Percentiles rank a stretch among this genome's conserved stretches.
Conservation (phyloP, 2,888 invertebrate species). For the Cephus pulcher region DNA sequence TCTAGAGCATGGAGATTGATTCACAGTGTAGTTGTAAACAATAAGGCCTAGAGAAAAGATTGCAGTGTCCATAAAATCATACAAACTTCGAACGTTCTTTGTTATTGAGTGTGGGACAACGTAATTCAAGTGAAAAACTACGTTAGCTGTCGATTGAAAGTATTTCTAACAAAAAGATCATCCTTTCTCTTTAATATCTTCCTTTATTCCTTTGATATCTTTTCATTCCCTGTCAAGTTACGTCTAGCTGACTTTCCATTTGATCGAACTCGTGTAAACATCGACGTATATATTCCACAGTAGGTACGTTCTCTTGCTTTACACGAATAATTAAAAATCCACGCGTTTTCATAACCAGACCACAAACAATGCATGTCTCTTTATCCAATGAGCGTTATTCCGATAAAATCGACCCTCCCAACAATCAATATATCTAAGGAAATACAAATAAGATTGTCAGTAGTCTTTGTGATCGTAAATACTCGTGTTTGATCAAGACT, state of each 20-base stretch:
- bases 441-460: not conserved
- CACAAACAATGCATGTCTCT: not conserved
- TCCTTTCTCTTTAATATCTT: not conserved
- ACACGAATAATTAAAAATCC: not conserved
- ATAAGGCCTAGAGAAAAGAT: not conserved
- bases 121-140: not conserved
- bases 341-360: not conserved
- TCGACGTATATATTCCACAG: not conserved
- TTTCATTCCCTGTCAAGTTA: not conserved
- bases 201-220: not conserved
- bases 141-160: not conserved
- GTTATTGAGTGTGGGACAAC: not conserved
- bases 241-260: not conserved
- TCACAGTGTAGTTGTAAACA: not conserved
- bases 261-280: not conserved
- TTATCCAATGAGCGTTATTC: not conserved
- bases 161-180: not conserved
- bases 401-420: not conserved
- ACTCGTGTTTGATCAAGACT: constrained; percentile 54
- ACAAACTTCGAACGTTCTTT: not conserved
- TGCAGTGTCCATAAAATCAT: not conserved
- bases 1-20: not conserved
- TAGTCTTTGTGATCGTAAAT: constrained; percentile 8
- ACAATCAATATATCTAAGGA: not conserved
- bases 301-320: not conserved